Percentiles rank a stretch among this genome's conserved stretches.
These are phyloP conservation scores for Palythoa grandiflora DNA, from an alignment of 92 coral and sea anemone species.

Conservation along the genomic window DNA sequence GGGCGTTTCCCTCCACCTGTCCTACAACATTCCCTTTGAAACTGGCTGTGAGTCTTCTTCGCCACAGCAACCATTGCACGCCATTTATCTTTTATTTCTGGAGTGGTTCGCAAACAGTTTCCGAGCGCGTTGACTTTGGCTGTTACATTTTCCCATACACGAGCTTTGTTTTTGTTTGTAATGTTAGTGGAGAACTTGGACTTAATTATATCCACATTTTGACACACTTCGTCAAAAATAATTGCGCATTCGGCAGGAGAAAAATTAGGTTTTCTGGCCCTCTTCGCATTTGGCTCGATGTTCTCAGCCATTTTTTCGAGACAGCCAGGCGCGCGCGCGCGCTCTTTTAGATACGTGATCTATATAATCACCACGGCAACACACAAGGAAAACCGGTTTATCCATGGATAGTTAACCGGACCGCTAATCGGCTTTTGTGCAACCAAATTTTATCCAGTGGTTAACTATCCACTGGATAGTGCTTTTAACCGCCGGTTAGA, in stretches of 20 bases:
- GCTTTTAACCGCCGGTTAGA: background rate
- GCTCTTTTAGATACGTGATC: conserved; percentile 1
- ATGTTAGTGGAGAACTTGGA: conserved; percentile 17
- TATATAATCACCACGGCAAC: conserved; percentile 19
- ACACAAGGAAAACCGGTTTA: conserved; percentile 28
- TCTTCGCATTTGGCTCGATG: conserved; percentile 10
- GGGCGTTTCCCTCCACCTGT: conserved; percentile 49
- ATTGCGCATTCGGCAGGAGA: conserved; percentile 51
- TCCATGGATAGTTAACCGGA: conserved; percentile 43
- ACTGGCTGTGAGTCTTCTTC: background rate
- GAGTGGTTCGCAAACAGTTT: conserved; percentile 5
- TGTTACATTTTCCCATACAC: conserved; percentile 37
- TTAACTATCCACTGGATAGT: background rate
- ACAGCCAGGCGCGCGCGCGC: conserved; percentile 5
- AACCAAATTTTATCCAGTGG: conserved; percentile 18
- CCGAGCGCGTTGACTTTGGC: conserved; percentile 34
- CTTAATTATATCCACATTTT: conserved; percentile 9
- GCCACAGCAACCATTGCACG: too few relatives aligned
- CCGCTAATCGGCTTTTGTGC: conserved; percentile 15
- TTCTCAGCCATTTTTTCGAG: conserved; percentile 18
- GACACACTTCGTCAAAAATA: conserved; percentile 24
- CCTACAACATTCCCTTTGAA: background rate
- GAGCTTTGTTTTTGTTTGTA: conserved; percentile 36
- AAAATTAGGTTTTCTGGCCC: conserved; percentile 45
- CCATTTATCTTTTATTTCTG: conserved; percentile 35